Conservation (phyloP, 2,888 invertebrate species). For the Spilosoma lubricipeda region DNA sequence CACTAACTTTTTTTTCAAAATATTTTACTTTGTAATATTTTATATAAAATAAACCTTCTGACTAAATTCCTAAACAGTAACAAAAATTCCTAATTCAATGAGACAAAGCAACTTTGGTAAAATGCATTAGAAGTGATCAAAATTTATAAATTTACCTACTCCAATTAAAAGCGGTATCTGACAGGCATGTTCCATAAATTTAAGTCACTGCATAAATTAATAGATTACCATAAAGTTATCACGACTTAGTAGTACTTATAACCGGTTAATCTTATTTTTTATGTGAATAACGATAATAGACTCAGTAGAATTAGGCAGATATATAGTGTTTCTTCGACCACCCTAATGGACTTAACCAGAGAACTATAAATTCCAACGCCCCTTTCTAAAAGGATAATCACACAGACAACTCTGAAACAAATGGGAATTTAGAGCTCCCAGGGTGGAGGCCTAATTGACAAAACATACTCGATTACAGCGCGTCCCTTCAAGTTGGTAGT, state of each 20-base stretch:
- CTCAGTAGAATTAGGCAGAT: slow-evolving; percentile 48
- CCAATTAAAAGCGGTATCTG: neutral
- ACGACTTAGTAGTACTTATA: slow-evolving; percentile 15
- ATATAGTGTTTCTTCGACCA: slow-evolving; percentile 60
- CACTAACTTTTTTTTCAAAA: slow-evolving; percentile 35
- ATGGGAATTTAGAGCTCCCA: slow-evolving; percentile 78
- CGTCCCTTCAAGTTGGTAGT: slow-evolving; percentile 52
- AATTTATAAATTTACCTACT: slow-evolving; percentile 3
- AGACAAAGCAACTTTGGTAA: neutral
- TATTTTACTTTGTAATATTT: slow-evolving; percentile 27
- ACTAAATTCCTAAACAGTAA: neutral
- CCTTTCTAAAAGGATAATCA: slow-evolving; percentile 81
- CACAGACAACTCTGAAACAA: slow-evolving; percentile 73
- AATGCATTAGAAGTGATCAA: neutral
- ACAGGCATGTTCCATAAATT: slow-evolving; percentile 15
- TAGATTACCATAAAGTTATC: slow-evolving; percentile 2
- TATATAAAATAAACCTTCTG: slow-evolving; percentile 27
- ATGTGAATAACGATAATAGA: slow-evolving; percentile 31
- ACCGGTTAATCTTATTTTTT: slow-evolving; percentile 37
- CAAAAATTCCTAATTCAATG: neutral
- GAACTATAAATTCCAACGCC: slow-evolving; percentile 78
- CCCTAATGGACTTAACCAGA: slow-evolving; percentile 76
- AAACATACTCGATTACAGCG: slow-evolving; percentile 73
- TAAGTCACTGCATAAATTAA: slow-evolving; percentile 21
- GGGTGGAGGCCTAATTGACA: slow-evolving; percentile 77